Base-by-base conservation (phyloP, 2,797 vertebrate genomes). In the Danio aesculapii region DNA sequence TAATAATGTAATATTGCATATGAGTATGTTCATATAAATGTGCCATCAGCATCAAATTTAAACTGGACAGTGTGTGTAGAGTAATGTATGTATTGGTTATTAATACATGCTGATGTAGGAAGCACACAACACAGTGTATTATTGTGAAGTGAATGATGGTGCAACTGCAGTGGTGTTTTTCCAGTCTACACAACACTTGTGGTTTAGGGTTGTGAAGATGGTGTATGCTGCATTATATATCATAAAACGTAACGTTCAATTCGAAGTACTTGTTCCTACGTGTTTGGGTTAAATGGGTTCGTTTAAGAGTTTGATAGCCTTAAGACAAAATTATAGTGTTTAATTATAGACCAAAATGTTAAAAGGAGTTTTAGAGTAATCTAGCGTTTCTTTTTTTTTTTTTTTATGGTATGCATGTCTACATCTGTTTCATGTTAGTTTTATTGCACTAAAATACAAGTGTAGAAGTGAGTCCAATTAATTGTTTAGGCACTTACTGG, bases 281-380 rank as follows among this genome's bases (percentile, higher is more conserved):
- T 47, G 78, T 50, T 44, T 50, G 44, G 46, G 12, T 61, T 50
- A 78, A 50, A 78, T 43, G 30, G 53, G 53, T 79, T 79, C 0
- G 13, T 57, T 69, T 78, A 6, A 49, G 43, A 58, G 63, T 47
- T 39, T 58, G 64, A 41, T 68, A 47, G 41, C 64, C 64, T 68
- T 49, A 6, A 68, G 75, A 68, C 75, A 58, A 49, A 59, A 59
- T 59, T 17, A 58, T 68, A 16, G 43, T 13, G 6, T 78, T 43
- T 50, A 52, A 61, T 30, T 68, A 68, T 49, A 68, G 43, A 58
- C 14, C 3, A 47, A 47, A 30, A 49, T 67, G 14, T 39, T 58
- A n/a, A 47, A 75, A 77, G 43, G 7, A 6, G 43, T 58, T 13
- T 9, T 6, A 52, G 53, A 0, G 5, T 21, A 41, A 47, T 67